These are phyloP conservation scores for Dufourea novaeangliae DNA, from an alignment of 1,140 invertebrate genomes.

Conservation along the genomic window DNA sequence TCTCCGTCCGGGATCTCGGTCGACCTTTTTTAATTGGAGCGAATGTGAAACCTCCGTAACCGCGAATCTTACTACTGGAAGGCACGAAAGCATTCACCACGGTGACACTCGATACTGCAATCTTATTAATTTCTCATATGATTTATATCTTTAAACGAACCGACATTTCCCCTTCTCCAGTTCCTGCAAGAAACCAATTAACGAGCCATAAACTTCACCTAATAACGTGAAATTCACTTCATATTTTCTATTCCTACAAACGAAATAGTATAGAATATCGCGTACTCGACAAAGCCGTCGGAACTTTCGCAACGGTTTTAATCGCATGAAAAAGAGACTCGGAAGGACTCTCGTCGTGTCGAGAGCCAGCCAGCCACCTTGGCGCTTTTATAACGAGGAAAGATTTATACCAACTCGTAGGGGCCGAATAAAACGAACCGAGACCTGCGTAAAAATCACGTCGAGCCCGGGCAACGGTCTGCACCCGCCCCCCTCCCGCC, in stretches of 20 bases:
- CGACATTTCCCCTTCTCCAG: too few relatives aligned
- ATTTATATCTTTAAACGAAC: too few relatives aligned
- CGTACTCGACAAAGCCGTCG: background rate
- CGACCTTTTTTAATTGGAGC: background rate
- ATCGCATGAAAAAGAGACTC: background rate
- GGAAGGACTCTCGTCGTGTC: background rate
- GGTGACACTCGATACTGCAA: too few relatives aligned
- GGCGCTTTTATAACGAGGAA: background rate
- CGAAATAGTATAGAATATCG: too few relatives aligned
- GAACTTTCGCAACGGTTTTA: background rate
- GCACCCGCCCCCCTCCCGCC: too few relatives aligned
- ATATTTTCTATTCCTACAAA: too few relatives aligned
- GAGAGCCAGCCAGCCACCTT: background rate
- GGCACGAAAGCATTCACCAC: too few relatives aligned
- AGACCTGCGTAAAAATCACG: slow-evolving; percentile 6
- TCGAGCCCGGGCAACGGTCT: background rate
- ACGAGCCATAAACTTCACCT: too few relatives aligned
- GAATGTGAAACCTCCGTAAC: background rate
- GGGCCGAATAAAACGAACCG: background rate
- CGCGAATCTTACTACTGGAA: too few relatives aligned
- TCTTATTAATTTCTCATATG: too few relatives aligned
- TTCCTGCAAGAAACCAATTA: too few relatives aligned
- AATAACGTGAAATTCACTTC: too few relatives aligned
- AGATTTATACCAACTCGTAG: background rate
- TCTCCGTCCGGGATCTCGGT: background rate